Evolutionary conservation across 2,797 vertebrate species (phyloP).

Genomic region (Toxotes lorentzi): DNA sequence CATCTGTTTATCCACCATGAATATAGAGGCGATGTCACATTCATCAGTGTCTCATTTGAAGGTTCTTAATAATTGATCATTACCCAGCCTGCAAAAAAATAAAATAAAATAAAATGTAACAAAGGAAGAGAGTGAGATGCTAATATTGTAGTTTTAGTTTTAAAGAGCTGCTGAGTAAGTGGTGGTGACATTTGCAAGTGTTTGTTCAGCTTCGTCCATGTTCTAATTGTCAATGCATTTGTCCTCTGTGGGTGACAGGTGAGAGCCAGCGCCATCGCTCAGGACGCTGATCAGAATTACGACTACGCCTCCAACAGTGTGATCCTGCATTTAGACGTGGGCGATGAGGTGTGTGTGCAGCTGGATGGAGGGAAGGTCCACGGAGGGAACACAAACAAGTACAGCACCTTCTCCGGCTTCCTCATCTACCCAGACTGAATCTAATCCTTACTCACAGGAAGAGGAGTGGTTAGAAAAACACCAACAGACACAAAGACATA

Average conservation of each 20-base stretch:
- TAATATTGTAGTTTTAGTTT: not conserved
- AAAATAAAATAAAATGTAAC: too few relatives aligned
- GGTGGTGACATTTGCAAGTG: constrained; percentile 58
- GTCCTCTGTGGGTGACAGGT: constrained; percentile 86
- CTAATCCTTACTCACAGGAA: not conserved
- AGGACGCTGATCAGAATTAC: constrained; percentile 98
- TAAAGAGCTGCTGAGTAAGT: constrained; percentile 33
- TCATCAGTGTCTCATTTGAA: constrained; percentile 24
- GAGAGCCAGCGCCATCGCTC: constrained; percentile 95
- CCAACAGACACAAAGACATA: constrained; percentile 27
- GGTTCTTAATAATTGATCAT: constrained; percentile 43
- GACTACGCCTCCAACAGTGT: constrained; percentile 98
- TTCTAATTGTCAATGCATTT: constrained; percentile 71
- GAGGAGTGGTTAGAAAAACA: constrained; percentile 12
- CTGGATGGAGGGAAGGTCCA: constrained; percentile 97
- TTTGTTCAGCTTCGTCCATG: constrained; percentile 56
- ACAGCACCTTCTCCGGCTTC: constrained; percentile 98
- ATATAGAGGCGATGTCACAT: constrained; percentile 47
- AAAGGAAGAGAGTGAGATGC: constrained; percentile 1
- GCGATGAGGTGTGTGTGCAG: constrained; percentile 96
- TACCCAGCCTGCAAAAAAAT: not conserved
- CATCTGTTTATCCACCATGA: constrained; percentile 65
- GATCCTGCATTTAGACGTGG: constrained; percentile 96
- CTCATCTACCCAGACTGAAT: constrained; percentile 96
- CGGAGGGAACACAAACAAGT: constrained; percentile 97